Percentiles rank a stretch among this genome's conserved stretches.
phyloP scores from a whole-genome alignment of 2,888 invertebrate species.

The Lasioglossum marginatum region DNA sequence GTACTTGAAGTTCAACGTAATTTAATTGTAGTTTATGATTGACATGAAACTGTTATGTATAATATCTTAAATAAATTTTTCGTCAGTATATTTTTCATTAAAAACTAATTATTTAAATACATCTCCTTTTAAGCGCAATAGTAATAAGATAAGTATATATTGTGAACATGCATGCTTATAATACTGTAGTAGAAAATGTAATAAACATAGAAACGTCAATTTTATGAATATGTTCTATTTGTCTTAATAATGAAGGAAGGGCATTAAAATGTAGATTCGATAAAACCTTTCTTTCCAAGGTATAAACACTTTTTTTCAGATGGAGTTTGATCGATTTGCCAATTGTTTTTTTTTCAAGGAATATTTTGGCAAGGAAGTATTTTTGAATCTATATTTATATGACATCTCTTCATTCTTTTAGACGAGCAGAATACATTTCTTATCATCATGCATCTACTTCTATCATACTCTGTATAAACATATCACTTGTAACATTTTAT shows the following conservation, averaged over 20 bases:
- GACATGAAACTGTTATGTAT: conserved; percentile 27
- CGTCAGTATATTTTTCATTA: neutral
- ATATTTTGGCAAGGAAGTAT: neutral
- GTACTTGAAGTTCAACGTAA: conserved; percentile 2
- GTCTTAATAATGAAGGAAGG: neutral
- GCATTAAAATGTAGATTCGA: neutral
- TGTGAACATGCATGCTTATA: neutral
- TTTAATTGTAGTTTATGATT: neutral
- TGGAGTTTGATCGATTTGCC: neutral
- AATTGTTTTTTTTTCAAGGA: neutral
- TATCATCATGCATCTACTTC: neutral
- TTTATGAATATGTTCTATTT: neutral
- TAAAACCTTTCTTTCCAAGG: neutral
- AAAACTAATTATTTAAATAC: conserved; percentile 15
- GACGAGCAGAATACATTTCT: neutral
- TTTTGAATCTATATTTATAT: neutral
- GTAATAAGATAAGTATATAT: conserved; percentile 33
- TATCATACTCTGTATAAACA: neutral
- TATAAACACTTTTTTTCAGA: neutral
- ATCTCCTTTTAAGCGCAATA: conserved; percentile 12
- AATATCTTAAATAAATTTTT: conserved; percentile 19
- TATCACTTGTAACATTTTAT: neutral
- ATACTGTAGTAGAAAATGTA: conserved; percentile 6
- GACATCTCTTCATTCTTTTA: neutral
- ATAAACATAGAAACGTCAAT: neutral